phyloP scores from a whole-genome alignment of 2,113 vertebrate species.

The Irena cyanogastra region DNA sequence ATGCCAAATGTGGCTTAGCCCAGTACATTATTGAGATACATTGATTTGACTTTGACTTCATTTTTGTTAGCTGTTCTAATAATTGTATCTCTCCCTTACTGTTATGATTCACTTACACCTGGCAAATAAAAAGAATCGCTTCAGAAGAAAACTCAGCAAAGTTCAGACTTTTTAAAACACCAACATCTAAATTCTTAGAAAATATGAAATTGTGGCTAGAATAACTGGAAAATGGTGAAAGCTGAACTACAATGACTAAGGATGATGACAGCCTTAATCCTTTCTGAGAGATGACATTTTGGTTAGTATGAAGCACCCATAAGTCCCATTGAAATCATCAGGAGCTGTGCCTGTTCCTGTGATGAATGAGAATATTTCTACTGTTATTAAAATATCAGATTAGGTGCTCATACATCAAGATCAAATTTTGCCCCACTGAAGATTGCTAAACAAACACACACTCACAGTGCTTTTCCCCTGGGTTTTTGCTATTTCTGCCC shows the following conservation, averaged over 20 bases:
- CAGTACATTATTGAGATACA: not conserved
- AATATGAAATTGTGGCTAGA: not conserved
- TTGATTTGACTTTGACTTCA: no score
- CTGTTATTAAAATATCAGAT: not conserved
- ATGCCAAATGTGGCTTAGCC: not conserved
- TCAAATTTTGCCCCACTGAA: not conserved
- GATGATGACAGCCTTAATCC: not conserved
- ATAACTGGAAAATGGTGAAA: not conserved
- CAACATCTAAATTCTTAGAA: not conserved
- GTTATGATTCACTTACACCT: not conserved
- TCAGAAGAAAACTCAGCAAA: not conserved
- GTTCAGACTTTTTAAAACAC: not conserved
- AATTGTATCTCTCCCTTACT: not conserved
- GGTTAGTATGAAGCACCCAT: not conserved
- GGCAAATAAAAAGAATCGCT: not conserved
- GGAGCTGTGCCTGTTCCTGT: not conserved
- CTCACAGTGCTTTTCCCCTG: not conserved
- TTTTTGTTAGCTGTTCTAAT: no score
- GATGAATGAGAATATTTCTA: not conserved
- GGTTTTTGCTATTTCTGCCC: not conserved
- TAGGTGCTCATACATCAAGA: not conserved
- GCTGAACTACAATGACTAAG: not conserved
- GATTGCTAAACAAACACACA: not conserved
- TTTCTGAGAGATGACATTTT: not conserved
- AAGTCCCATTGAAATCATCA: not conserved